A percentile compares a stretch with the other conserved stretches of the same genome.
Evolutionary conservation across 2,888 invertebrate genomes (phyloP).

Genomic region (Ophioninae sp.): DNA sequence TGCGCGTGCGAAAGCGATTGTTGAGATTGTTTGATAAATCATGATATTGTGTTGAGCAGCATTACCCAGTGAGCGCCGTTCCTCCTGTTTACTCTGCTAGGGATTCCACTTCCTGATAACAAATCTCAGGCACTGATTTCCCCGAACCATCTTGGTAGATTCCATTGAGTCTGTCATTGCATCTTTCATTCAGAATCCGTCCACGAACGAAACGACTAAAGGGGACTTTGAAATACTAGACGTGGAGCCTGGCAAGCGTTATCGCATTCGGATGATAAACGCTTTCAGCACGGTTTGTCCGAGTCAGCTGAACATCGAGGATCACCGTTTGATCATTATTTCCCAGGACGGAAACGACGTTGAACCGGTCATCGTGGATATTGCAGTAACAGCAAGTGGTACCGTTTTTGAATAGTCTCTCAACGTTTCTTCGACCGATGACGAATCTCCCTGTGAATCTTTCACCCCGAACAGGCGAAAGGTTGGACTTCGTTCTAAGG

Average conservation of each 20-base stretch:
- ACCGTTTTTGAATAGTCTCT: not conserved
- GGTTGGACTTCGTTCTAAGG: slow-evolving; percentile 84
- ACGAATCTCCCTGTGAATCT: not conserved
- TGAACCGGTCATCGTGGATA: slow-evolving; percentile 80
- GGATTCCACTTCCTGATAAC: too few relatives aligned
- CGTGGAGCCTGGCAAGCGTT: slow-evolving; percentile 81
- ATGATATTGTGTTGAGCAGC: too few relatives aligned
- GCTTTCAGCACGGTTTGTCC: slow-evolving; percentile 83
- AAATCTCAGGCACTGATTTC: not conserved
- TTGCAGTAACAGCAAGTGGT: slow-evolving; percentile 82
- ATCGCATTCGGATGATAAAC: slow-evolving; percentile 83
- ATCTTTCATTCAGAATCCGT: not conserved
- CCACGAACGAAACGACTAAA: slow-evolving; percentile 30
- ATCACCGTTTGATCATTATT: slow-evolving; percentile 82
- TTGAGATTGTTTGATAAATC: too few relatives aligned
- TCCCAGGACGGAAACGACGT: slow-evolving; percentile 83
- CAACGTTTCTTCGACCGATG: not conserved
- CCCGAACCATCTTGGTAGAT: not conserved
- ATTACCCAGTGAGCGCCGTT: too few relatives aligned
- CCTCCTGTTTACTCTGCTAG: too few relatives aligned
- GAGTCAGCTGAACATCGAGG: slow-evolving; percentile 80
- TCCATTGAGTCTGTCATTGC: not conserved
- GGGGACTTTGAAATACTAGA: slow-evolving; percentile 44
- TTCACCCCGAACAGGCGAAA: slow-evolving; percentile 82
- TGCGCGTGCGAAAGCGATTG: too few relatives aligned